These are phyloP conservation scores for Tautogolabrus adspersus DNA, from an alignment of 2,113 vertebrate species.

Conservation along the genomic window DNA sequence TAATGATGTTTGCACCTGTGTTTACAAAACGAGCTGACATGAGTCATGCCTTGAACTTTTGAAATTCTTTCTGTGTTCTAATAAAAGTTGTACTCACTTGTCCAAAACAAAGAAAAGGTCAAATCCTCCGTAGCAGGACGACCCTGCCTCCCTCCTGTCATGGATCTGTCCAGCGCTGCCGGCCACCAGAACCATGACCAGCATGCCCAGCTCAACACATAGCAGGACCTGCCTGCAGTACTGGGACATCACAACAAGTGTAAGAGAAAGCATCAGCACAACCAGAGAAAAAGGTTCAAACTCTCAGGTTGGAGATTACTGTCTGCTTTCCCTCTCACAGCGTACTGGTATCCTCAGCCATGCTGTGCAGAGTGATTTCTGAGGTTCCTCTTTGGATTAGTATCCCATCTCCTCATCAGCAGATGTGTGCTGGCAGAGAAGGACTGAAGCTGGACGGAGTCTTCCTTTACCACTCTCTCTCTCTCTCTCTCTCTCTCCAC, in stretches of 20 bases:
- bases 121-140: constrained; percentile 96
- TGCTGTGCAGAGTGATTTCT: constrained; percentile 47
- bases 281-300: constrained; percentile 20
- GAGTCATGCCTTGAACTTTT: constrained; percentile 20
- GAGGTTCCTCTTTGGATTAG: constrained; percentile 60
- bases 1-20: constrained; percentile 38
- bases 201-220: constrained; percentile 64
- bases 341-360: constrained; percentile 35
- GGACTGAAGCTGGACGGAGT: constrained; percentile 62
- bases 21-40: constrained; percentile 16
- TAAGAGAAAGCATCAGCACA: constrained; percentile 11
- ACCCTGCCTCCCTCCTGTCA: constrained; percentile 80
- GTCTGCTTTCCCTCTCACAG: constrained; percentile 35
- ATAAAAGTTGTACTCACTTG: constrained; percentile 89
- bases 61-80: background rate
- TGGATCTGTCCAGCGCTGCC: constrained; percentile 72
- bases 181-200: constrained; percentile 66
- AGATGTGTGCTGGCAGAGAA: constrained; percentile 67
- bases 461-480: constrained; percentile 47
- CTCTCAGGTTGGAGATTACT: background rate
- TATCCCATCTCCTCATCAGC: constrained; percentile 69
- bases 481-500: constrained; percentile 20
- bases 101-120: constrained; percentile 97
- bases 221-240: constrained; percentile 67
- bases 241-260: constrained; percentile 64